phyloP scores from a whole-genome alignment of 2,888 invertebrate species.

The Pristionchus exspectatus region DNA sequence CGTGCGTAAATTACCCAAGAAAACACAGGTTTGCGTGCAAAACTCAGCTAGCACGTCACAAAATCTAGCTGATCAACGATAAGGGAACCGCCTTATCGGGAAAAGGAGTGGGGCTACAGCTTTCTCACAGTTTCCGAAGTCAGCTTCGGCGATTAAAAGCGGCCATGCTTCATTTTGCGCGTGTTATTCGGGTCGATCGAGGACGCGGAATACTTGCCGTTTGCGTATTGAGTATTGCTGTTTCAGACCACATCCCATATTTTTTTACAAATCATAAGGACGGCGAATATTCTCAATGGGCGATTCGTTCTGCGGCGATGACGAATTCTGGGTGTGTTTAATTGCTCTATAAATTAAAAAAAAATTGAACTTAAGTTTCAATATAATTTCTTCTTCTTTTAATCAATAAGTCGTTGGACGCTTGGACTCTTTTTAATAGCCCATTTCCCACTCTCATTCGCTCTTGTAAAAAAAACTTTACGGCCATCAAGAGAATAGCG shows the following conservation, averaged over 20 bases:
- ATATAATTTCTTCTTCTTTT: no score
- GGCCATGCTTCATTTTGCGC: not conserved
- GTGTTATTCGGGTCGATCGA: not conserved
- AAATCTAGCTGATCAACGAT: not conserved
- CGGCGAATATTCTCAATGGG: not conserved
- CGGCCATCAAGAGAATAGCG: no score
- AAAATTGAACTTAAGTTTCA: no score
- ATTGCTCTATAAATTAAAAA: not conserved
- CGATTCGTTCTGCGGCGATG: not conserved
- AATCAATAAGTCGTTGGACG: not conserved
- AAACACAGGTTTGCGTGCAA: not conserved
- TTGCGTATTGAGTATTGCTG: not conserved
- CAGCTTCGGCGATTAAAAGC: constrained; percentile 7
- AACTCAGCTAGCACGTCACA: not conserved
- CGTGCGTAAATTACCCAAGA: not conserved
- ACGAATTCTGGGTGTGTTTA: not conserved
- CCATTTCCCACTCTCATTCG: not conserved
- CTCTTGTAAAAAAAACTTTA: not conserved
- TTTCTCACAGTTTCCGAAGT: constrained; percentile 14
- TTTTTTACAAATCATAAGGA: not conserved
- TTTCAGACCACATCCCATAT: not conserved
- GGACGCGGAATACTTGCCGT: not conserved
- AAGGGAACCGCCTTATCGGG: not conserved
- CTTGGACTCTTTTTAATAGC: not conserved
- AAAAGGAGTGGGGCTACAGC: not conserved